phyloP scores from a whole-genome alignment of 2,888 invertebrate species.

The Drosophila mayaguana region DNA sequence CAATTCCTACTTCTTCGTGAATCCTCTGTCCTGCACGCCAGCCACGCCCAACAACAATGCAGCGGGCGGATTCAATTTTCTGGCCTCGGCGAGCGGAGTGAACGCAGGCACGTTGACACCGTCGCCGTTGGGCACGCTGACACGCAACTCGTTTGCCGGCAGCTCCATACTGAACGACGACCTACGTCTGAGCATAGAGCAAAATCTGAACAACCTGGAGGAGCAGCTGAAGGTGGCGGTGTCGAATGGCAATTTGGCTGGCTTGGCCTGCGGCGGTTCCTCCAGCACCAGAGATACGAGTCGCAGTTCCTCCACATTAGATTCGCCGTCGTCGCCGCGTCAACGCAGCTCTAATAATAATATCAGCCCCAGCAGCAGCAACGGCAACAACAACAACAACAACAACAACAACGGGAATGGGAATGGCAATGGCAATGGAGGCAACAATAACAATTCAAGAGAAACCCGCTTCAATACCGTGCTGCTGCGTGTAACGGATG shows the following conservation, averaged over 20 bases:
- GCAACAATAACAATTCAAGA: conserved; percentile 47
- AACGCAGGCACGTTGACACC: conserved; percentile 79
- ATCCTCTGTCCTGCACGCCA: conserved; percentile 84
- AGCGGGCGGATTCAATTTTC: conserved; percentile 80
- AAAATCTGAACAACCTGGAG: conserved; percentile 85
- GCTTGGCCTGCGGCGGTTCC: conserved; percentile 67
- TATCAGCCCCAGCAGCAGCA: conserved; percentile 61
- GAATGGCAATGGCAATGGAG: conserved; percentile 5
- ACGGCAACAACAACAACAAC: conserved; percentile 45
- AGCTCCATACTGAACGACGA: conserved; percentile 83
- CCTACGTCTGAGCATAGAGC: conserved; percentile 82
- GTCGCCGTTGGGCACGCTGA: conserved; percentile 83
- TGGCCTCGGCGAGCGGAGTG: conserved; percentile 74
- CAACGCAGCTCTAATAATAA: conserved; percentile 68
- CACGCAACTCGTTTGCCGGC: conserved; percentile 84
- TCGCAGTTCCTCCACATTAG: conserved; percentile 80
- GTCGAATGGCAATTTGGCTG: conserved; percentile 84
- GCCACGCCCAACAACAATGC: conserved; percentile 75
- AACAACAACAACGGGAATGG: neutral
- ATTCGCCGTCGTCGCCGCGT: conserved; percentile 74
- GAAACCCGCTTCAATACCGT: conserved; percentile 85
- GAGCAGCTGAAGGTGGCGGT: conserved; percentile 87
- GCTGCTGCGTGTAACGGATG: conserved; percentile 87
- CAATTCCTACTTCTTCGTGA: conserved; percentile 84
- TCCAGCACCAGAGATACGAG: conserved; percentile 77